Evolutionary conservation across 2,888 invertebrate species (phyloP), one percentile per base, ranked within the genome.

Genomic region (Podotricha telesiphe): DNA sequence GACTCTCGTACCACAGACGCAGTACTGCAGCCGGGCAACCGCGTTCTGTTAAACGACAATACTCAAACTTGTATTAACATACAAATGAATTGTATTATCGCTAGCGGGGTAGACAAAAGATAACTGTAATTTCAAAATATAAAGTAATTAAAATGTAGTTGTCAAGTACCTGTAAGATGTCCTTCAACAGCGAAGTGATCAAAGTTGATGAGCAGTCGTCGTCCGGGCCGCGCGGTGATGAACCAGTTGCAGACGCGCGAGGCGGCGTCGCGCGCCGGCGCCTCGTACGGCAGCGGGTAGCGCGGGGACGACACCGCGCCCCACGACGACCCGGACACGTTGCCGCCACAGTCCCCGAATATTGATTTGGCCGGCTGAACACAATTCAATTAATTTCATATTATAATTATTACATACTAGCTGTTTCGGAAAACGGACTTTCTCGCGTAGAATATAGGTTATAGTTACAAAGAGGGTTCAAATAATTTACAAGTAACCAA

Each of bases 231-330:
- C 71, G 98, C 98, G 73, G 95, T 96, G 83, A 99, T 97, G 86
- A 96, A 97, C 99, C 99, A 99, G 91, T 99, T 98, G 93, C 99
- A 99, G 74, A 97, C 97, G 86, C 96, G 96, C 76, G 97, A 97
- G 62, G 97, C 96, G 76, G 96, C 94, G 66, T 96, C 96, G 76
- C 95, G 95, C 55, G 95, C 93, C 1, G 97, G 97, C 59, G 97
- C 95, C 82, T 96, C 96, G 92, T 99, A 99, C 79, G 98, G 96
- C 71, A 95, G 94, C 65, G 99, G 99, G 93, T 95, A 98, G 80
- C 97, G 96, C 53, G 99, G 99, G 76, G 98, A 98, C 73, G 96
- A 95, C 79, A 98, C 96, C 82, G 94, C 96, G 85, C 95, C 97
- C 80, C 95, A 96, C 86, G 96, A 96, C 80, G 95, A 94, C 78